These are phyloP conservation scores for Tethea ocularis DNA, from an alignment of 2,888 invertebrate genomes.

Conservation along the genomic window DNA sequence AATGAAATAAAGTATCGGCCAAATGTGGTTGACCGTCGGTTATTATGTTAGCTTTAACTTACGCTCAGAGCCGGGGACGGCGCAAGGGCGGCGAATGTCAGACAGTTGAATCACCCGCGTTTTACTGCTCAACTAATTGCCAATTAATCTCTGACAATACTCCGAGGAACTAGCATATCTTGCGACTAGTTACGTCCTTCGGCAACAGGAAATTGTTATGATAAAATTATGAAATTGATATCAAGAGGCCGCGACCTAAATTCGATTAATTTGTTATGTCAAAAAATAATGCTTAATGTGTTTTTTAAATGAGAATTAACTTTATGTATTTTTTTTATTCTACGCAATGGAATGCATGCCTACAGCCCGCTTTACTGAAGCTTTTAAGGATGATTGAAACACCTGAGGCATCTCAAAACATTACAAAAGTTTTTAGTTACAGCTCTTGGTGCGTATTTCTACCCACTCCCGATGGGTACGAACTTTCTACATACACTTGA, in stretches of 20 bases:
- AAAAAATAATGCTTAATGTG: no score
- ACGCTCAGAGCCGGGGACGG: constrained; percentile 35
- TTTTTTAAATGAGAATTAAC: no score
- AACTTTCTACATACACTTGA: no score
- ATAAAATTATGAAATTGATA: constrained; percentile 5
- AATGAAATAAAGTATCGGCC: constrained; percentile 37
- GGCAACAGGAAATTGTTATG: background rate
- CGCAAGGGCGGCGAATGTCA: constrained; percentile 73
- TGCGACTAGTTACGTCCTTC: background rate
- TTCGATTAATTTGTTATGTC: background rate
- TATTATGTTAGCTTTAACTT: constrained; percentile 21
- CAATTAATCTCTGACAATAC: constrained; percentile 47
- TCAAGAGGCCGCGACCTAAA: background rate
- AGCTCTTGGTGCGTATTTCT: no score
- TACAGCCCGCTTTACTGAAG: no score
- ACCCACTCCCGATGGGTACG: no score
- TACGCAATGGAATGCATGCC: no score
- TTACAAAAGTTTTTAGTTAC: no score
- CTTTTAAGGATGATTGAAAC: no score
- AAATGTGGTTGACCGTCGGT: constrained; percentile 24
- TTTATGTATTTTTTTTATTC: no score
- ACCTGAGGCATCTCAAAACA: no score
- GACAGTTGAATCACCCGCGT: constrained; percentile 66
- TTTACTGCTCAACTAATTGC: constrained; percentile 59
- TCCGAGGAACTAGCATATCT: constrained; percentile 23